Conservation (phyloP, 2,888 invertebrate species). For the Campoplex capitator region DNA sequence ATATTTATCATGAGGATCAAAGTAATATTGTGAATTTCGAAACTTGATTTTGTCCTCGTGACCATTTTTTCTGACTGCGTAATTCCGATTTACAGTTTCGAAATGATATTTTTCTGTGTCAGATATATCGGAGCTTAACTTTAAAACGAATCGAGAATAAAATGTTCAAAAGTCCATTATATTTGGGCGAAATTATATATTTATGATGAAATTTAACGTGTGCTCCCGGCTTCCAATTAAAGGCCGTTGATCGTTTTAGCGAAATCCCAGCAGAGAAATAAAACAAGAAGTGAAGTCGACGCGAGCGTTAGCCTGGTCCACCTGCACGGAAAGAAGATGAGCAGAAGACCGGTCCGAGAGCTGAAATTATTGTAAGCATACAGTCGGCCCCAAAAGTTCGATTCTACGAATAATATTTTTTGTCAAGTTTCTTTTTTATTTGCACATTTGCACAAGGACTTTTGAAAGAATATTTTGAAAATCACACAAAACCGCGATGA, state of each 20-base stretch:
- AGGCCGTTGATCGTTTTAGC: conserved; percentile 16
- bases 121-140: not conserved
- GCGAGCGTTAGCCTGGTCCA: not conserved
- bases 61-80: not conserved
- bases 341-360: conserved; percentile 7
- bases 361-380: not conserved
- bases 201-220: conserved; percentile 1
- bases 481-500: no score
- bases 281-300: conserved; percentile 21
- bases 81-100: not conserved
- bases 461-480: not conserved
- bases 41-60: not conserved
- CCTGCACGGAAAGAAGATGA: conserved; percentile 29
- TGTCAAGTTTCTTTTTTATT: no score
- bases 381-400: not conserved
- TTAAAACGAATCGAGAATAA: not conserved
- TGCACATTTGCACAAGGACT: not conserved
- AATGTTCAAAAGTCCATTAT: not conserved
- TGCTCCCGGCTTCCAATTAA: conserved; percentile 30
- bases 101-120: not conserved
- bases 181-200: not conserved
- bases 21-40: no score
- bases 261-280: conserved; percentile 18
- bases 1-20: no score
- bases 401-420: not conserved